Base-by-base conservation (phyloP, 2,888 invertebrate genomes). In the Teinopalpus imperialis region DNA sequence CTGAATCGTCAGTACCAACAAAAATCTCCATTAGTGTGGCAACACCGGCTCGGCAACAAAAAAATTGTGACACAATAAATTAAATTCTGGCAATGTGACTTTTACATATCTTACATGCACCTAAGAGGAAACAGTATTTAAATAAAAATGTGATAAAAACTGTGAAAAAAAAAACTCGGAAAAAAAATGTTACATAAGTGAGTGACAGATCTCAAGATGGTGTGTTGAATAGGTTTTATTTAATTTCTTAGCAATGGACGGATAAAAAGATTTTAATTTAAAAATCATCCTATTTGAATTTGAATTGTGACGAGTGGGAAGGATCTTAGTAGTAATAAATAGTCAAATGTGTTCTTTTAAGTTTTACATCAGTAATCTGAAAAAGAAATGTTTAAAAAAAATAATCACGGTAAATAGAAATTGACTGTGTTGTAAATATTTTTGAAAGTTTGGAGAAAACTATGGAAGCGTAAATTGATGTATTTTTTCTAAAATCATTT, bases 161-260 rank as follows among this genome's bases (percentile, higher is more conserved):
- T 76, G 74, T 77, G 73, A 80, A 78, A 83, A 81, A 77, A 72
- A 65, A 66, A 73, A 39, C 20, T 18, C 60, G 59, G 61, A 63
- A 66, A 76, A 81, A 80, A 82, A 80, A 60, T 18, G 18, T 41
- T 46, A 34, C 32, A 57, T 59, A 69, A 83, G 85, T 83, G 85
- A 85, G 79, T 81, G 85, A 82, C 79, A 75, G 87, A 88, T 88
- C 87, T 88, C 88, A 87, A 58, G 72, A 73, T 58, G 74, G 76
- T 73, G 78, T 80, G 74, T 70, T 71, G 45, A 53, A 48, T 66
- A 61, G 72, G 69, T 76, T 66, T 73, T 74, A 80, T 78, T 80
- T 77, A 75, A 76, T 69, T 74, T 64, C 67, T 74, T 78, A 79
- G 72, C 57, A 65, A 74, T 63, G 71, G 73, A 80, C 71, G 55